Conservation (phyloP, 2,797 vertebrate genomes). For the Monodelphis domestica region DNA sequence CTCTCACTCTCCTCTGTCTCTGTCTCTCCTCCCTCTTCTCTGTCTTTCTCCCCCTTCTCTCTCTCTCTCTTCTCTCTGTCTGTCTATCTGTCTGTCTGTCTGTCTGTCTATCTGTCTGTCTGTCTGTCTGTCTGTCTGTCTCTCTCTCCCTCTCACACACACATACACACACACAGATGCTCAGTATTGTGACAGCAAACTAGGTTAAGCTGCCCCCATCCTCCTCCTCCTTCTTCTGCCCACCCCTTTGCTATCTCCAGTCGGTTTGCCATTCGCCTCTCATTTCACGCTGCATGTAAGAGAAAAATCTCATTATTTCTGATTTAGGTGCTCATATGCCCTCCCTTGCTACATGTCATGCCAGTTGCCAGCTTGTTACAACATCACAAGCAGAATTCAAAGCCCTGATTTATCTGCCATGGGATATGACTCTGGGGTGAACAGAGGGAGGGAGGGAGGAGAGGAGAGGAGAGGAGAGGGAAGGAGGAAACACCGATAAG, state of each 20-base stretch:
- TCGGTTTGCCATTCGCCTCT: conserved; percentile 67
- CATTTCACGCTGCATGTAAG: conserved; percentile 78
- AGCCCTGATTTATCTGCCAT: conserved; percentile 79
- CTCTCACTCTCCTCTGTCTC: too few species aligned
- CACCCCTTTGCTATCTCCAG: conserved; percentile 68
- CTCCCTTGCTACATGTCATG: conserved; percentile 77
- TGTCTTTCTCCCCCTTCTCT: too few species aligned
- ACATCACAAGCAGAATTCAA: conserved; percentile 79
- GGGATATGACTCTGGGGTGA: conserved; percentile 73
- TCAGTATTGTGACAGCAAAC: conserved; percentile 30
- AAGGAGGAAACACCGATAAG: conserved; percentile 23
- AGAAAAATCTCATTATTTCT: conserved; percentile 84
- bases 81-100: rapidly evolving
- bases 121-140: too few species aligned
- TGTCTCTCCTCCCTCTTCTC: too few species aligned
- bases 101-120: rapidly evolving
- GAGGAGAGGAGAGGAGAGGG: conserved; percentile 23
- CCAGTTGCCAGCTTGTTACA: conserved; percentile 80
- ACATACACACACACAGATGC: not conserved
- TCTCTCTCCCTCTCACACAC: not conserved
- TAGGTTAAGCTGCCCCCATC: conserved; percentile 21
- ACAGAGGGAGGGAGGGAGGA: conserved; percentile 24
- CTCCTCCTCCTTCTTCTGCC: conserved; percentile 30
- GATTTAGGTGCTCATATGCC: conserved; percentile 78
- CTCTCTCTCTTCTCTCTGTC: too few species aligned